Evolutionary conservation across 2,797 vertebrate genomes (phyloP).

Genomic region (Muscicapa comitata): DNA sequence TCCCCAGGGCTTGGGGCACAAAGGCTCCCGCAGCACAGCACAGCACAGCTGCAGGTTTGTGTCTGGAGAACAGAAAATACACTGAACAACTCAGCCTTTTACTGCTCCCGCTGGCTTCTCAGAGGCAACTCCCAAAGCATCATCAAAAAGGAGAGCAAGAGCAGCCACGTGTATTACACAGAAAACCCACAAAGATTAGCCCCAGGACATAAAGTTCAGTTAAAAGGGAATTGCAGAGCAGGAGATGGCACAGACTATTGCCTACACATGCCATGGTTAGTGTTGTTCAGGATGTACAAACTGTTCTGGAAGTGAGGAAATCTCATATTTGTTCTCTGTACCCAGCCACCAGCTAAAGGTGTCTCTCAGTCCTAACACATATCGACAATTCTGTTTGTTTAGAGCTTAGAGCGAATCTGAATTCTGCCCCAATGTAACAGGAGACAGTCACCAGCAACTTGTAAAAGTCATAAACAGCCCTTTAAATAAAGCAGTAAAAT

Average conservation of each 20-base stretch:
- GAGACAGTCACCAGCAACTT: background rate
- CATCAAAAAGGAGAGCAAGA: background rate
- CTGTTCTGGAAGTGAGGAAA: conserved; percentile 25
- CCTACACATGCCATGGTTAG: background rate
- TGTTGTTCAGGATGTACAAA: background rate
- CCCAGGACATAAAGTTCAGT: background rate
- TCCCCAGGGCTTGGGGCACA: background rate
- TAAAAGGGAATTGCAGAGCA: background rate
- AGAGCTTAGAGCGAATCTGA: background rate
- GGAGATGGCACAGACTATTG: background rate
- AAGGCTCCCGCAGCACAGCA: background rate
- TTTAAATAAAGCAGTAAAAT: background rate
- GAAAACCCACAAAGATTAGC: background rate
- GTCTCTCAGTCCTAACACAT: background rate
- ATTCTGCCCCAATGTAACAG: background rate
- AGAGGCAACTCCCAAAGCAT: background rate
- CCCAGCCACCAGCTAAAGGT: background rate
- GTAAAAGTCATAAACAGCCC: background rate
- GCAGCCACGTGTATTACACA: fast-evolving
- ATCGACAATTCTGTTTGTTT: background rate
- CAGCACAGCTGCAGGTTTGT: background rate
- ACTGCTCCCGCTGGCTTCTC: background rate
- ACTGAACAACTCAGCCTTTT: background rate
- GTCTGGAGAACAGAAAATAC: background rate
- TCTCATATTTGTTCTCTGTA: background rate